Percentiles rank a stretch among this genome's conserved stretches.
These are phyloP conservation scores for Tigriopus californicus DNA, from an alignment of 2,888 invertebrate genomes.

Conservation along the genomic window DNA sequence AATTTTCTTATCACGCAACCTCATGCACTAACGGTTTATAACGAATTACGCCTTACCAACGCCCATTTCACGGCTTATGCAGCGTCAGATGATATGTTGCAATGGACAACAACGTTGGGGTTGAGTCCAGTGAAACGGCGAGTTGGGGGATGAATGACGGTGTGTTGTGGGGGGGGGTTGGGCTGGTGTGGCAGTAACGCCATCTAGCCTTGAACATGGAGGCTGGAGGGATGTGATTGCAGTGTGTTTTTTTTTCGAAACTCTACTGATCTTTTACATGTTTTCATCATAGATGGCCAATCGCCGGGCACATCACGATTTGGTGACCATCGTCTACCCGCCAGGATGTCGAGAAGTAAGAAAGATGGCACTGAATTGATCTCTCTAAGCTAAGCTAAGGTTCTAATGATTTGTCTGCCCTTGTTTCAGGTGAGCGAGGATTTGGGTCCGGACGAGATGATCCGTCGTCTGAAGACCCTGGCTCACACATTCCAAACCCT, in stretches of 20 bases:
- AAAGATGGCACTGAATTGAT: too few relatives aligned
- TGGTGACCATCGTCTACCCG: slow-evolving; percentile 57
- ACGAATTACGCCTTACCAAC: too few relatives aligned
- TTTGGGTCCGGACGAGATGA: slow-evolving; percentile 84
- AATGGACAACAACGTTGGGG: too few relatives aligned
- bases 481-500: slow-evolving; percentile 36
- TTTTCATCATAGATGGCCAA: background rate
- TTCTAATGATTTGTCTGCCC: background rate
- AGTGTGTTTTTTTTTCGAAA: background rate
- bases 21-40: too few relatives aligned
- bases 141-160: too few relatives aligned
- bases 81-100: too few relatives aligned
- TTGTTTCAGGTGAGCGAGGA: slow-evolving; percentile 50
- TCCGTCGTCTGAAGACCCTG: slow-evolving; percentile 69
- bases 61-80: too few relatives aligned
- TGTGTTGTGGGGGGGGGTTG: too few relatives aligned
- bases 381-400: too few relatives aligned
- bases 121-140: too few relatives aligned
- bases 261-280: background rate
- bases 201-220: background rate
- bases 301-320: background rate
- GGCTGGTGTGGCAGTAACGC: too few relatives aligned
- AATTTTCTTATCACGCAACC: too few relatives aligned
- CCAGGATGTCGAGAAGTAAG: slow-evolving; percentile 67
- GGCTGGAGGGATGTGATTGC: background rate